A percentile compares a stretch with the other conserved stretches of the same genome.
phyloP scores from a whole-genome alignment of 2,113 vertebrate species.

The Myocastor coypus region DNA sequence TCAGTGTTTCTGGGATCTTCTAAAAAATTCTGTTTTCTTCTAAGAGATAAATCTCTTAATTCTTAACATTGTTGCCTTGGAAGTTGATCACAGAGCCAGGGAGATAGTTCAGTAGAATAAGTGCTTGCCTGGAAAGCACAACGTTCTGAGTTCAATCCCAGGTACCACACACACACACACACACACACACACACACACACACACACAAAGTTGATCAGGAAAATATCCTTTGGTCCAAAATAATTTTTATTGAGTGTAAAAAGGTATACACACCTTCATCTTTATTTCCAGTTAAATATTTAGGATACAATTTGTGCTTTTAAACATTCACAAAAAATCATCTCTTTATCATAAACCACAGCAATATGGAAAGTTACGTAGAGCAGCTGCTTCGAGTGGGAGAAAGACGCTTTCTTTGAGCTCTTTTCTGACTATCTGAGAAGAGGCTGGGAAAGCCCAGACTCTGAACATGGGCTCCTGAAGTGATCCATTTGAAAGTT shows the following conservation, averaged over 20 bases:
- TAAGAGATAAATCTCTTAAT: not conserved
- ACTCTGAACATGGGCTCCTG: not conserved
- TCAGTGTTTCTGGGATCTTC: not conserved
- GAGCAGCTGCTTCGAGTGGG: not conserved
- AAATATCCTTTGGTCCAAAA: constrained; percentile 20
- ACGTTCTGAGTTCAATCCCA: no score
- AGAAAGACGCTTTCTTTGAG: not conserved
- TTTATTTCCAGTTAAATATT: constrained; percentile 27
- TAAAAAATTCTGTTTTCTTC: constrained; percentile 35
- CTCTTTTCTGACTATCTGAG: not conserved
- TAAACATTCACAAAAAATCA: not conserved
- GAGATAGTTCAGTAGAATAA: no score
- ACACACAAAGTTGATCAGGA: not conserved
- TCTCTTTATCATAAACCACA: not conserved
- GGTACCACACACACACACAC: no score
- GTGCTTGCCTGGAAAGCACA: no score
- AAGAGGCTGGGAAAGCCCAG: not conserved
- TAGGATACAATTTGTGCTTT: not conserved
- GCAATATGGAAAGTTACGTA: not conserved
- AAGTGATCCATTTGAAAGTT: constrained; percentile 1
- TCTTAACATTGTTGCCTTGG: not conserved
- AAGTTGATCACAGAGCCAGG: not conserved
- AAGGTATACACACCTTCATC: not conserved
- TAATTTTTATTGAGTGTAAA: not conserved
- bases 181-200: no score